Base-by-base conservation (phyloP, 2,888 invertebrate species). In the Parnassius apollo region DNA sequence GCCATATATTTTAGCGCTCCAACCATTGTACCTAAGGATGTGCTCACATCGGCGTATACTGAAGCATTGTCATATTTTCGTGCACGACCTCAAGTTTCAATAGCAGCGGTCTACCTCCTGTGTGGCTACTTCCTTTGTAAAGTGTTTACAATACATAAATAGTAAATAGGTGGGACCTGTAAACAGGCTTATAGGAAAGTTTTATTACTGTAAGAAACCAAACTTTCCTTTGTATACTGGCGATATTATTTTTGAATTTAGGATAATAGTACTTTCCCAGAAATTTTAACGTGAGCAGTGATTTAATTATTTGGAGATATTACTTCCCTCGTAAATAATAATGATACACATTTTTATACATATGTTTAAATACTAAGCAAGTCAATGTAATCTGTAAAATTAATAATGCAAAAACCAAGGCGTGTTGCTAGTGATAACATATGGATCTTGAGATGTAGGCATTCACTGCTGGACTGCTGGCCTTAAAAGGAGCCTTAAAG, bases 21-120 rank as follows among this genome's bases (percentile, higher is more conserved):
- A 48, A 69, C 74, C 69, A 70, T 69, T 67, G 71, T 77, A 75
- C 74, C 76, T 83, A 84, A 86, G 87, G 88, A 86, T 83, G 80
- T 80, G 80, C 79, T 83, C 86, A 82, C 86, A 83, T 82, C 67
- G 83, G 78, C 75, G 77, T 80, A 80, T 76, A 76, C 81, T 79
- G 77, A 81, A 82, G 81, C 86, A 88, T 88, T 88, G 88, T 88
- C 87, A 87, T 87, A 87, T 83, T 87, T 86, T 74, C 76, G 74
- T 77, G 79, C 78, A 68, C 73, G 73, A 75, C 74, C 78, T 75
- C 77, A 75, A 82, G 78, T 82, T 83, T 85, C 83, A 82, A 83
- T 80, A 82, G 81, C 69, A 75, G 75, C 75, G 69, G 68, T 70
- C 70, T 68, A 65, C 69, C 75, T 78, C 77, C 79, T 75, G 73